phyloP scores from a whole-genome alignment of 2,888 invertebrate genomes.

The Heliconius ismenius region DNA sequence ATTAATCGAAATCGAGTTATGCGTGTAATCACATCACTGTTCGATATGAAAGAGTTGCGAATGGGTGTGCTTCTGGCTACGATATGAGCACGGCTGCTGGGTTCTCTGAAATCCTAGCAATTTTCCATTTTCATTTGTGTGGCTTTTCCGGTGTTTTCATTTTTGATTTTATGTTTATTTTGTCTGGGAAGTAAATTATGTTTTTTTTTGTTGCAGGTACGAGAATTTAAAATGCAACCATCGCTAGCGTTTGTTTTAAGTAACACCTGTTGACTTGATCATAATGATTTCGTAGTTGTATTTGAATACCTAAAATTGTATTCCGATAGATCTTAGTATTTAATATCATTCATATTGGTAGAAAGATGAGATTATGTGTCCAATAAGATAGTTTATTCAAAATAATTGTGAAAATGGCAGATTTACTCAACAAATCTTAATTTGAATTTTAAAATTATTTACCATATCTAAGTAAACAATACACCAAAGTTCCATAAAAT shows the following conservation, averaged over 20 bases:
- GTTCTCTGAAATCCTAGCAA: conserved; percentile 28
- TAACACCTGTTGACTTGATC: too few relatives aligned
- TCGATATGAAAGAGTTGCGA: conserved; percentile 46
- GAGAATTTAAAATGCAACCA: background rate
- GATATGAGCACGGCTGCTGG: conserved; percentile 32
- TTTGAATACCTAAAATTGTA: too few relatives aligned
- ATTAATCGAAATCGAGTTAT: conserved; percentile 55
- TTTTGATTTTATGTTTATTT: conserved; percentile 12
- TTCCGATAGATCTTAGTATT: too few relatives aligned
- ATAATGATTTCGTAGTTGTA: too few relatives aligned
- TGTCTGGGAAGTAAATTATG: background rate
- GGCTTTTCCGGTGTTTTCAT: conserved; percentile 14
- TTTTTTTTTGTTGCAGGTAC: background rate
- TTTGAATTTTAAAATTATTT: background rate
- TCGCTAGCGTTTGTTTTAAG: background rate
- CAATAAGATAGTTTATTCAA: background rate
- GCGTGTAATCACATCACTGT: conserved; percentile 47
- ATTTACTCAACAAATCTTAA: background rate
- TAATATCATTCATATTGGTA: too few relatives aligned
- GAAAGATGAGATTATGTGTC: too few relatives aligned
- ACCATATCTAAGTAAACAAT: background rate
- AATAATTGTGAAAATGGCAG: background rate
- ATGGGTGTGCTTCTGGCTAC: conserved; percentile 31
- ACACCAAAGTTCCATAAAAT: background rate
- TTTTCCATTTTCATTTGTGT: conserved; percentile 16